Evolutionary conservation across 2,113 vertebrate species (phyloP).

Genomic region (Brachirus orientalis): DNA sequence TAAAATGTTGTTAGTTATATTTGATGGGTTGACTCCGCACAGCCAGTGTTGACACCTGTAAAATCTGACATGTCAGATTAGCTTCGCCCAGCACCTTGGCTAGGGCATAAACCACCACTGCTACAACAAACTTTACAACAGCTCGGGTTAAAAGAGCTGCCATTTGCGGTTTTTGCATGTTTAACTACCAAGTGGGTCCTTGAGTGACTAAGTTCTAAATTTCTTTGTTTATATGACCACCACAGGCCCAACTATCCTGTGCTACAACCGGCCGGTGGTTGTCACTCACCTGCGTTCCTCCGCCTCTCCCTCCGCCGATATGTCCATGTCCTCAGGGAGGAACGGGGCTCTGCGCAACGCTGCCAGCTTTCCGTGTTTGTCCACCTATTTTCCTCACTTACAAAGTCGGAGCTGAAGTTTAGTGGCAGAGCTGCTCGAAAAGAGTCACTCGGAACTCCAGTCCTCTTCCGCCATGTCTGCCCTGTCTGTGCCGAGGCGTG

Average conservation of each 20-base stretch:
- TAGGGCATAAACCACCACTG: not conserved
- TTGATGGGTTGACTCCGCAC: not conserved
- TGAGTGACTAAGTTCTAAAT: no score
- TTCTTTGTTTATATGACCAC: not conserved
- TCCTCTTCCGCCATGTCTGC: conserved; percentile 49
- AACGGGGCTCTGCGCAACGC: conserved; percentile 26
- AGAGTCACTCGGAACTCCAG: conserved; percentile 20
- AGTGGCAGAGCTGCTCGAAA: not conserved
- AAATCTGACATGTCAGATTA: conserved; percentile 13
- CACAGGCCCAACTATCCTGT: not conserved
- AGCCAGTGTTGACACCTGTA: not conserved
- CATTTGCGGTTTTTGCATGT: fast-evolving
- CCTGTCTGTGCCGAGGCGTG: conserved; percentile 10
- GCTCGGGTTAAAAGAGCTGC: not conserved
- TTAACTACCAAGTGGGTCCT: fast-evolving
- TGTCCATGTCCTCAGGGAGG: conserved; percentile 71
- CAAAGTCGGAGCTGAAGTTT: no score
- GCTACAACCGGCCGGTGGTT: not conserved
- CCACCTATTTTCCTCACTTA: not conserved
- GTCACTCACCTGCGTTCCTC: conserved; percentile 76
- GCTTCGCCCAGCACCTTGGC: conserved; percentile 36
- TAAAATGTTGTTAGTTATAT: not conserved
- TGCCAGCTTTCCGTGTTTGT: conserved; percentile 43
- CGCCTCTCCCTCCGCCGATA: conserved; percentile 64
- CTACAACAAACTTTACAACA: not conserved